Evolutionary conservation across 2,888 invertebrate genomes (phyloP).

Genomic region (Archaeoteleia sp.): DNA sequence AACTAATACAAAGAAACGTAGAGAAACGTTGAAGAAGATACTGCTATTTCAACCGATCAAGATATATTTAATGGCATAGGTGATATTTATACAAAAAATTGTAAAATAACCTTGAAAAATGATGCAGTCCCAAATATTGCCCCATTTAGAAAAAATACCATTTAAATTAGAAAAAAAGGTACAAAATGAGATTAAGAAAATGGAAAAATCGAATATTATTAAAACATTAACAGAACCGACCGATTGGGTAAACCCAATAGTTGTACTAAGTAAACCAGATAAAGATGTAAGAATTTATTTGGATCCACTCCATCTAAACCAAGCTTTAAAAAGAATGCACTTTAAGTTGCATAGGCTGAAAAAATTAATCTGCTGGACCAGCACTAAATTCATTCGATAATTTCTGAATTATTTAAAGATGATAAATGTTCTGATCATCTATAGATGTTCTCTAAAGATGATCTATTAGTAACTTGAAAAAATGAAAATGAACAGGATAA

Average conservation of each 20-base stretch:
- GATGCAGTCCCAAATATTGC: too few relatives aligned
- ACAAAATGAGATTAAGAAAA: slow-evolving; percentile 32
- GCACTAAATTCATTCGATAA: slow-evolving; percentile 59
- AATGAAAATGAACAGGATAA: slow-evolving; percentile 9
- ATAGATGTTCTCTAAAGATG: slow-evolving; percentile 62
- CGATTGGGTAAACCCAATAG: slow-evolving; percentile 38
- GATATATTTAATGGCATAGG: too few relatives aligned
- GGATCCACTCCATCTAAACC: slow-evolving; percentile 57
- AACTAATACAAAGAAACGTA: slow-evolving; percentile 12
- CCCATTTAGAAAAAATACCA: too few relatives aligned
- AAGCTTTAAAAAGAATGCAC: slow-evolving; percentile 51
- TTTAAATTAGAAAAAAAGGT: too few relatives aligned
- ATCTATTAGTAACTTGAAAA: slow-evolving; percentile 56
- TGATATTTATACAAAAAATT: too few relatives aligned
- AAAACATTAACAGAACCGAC: slow-evolving; percentile 41
- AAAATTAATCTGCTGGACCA: slow-evolving; percentile 52
- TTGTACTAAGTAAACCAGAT: slow-evolving; percentile 31
- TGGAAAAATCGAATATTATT: slow-evolving; percentile 39
- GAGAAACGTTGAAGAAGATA: not conserved
- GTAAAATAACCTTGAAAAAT: too few relatives aligned
- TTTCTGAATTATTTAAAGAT: slow-evolving; percentile 54
- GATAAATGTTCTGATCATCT: slow-evolving; percentile 54
- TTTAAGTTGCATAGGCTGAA: slow-evolving; percentile 54
- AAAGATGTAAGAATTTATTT: slow-evolving; percentile 58
- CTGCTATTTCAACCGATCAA: slow-evolving; percentile 1